phyloP scores from a whole-genome alignment of 2,113 vertebrate species.

The Podocnemis expansa region DNA sequence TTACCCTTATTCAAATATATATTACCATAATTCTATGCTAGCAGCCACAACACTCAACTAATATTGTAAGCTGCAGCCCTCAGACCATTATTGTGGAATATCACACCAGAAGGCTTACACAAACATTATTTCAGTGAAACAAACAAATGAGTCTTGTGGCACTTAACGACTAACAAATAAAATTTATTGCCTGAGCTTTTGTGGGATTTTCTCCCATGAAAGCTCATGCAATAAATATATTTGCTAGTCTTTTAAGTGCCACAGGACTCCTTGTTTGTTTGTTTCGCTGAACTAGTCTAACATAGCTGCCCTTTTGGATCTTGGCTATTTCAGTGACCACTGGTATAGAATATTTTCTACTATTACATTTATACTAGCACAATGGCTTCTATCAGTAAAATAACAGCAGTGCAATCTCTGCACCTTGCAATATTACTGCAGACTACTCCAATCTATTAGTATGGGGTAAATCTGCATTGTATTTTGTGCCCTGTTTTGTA shows the following conservation, averaged over 20 bases:
- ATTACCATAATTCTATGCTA: neutral
- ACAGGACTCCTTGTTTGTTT: too few species aligned
- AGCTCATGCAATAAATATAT: too few species aligned
- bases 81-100: neutral
- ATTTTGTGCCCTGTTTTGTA: neutral
- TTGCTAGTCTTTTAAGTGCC: too few species aligned
- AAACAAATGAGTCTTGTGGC: too few species aligned
- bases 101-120: neutral
- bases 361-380: neutral
- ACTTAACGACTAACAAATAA: too few species aligned
- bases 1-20: neutral
- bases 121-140: neutral
- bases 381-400: neutral
- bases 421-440: neutral
- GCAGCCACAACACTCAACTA: neutral
- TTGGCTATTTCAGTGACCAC: too few species aligned
- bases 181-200: too few species aligned
- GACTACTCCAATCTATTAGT: rapidly evolving
- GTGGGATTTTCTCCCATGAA: too few species aligned
- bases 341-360: neutral
- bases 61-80: neutral
- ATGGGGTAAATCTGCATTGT: neutral
- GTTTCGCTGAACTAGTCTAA: too few species aligned
- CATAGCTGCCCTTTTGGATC: too few species aligned
- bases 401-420: neutral